Base-by-base conservation (phyloP, 2,797 vertebrate species). In the Microcaecilia unicolor region DNA sequence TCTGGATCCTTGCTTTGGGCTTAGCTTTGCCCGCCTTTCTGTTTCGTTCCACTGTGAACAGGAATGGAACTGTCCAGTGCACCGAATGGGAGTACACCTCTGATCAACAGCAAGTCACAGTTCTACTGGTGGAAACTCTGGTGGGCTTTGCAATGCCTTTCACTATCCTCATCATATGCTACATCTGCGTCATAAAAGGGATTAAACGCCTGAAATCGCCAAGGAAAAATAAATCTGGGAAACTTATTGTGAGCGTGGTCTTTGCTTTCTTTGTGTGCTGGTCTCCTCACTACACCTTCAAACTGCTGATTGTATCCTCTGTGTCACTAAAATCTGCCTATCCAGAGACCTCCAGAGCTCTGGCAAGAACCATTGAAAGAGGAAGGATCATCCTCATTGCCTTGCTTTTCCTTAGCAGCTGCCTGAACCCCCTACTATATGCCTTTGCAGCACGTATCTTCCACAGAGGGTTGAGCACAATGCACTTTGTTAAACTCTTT, bases 401-500 rank as follows among this genome's bases (percentile, higher is more conserved):
- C 8, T 46, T 88, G 61, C 77, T 58, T 14, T 89, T 89, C 48
- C 63, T 87, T 44, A 85, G 76, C 49, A 84, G 70, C 64, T 61
- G 48, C 0, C 25, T 76, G 9, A 86, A 78, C 51, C 78, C 69
- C 1, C 33, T 83, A 21, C 55, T 80, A 15, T 78, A 86, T 29
- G 74, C 76, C 43, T 61, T 55, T 4, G 56, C 57, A 1, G 75
- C 84, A 1, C 70, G 65, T 23, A 74, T 57, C 6, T 81, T 78
- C 48, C 64, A 71, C 25, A 71, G 55, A 24, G 76, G 65, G 1
- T 32, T 76, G 13, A 2, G 9, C 3, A 43, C 51, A 18, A 76
- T 70, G 0, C 81, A 86, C 14, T 77, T 90, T 39, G 61, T 65
- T 15, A 83, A 83, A 41, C 70, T 89, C 5, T 87, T 88, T 49